phyloP scores from a whole-genome alignment of 2,888 invertebrate genomes.

The Phoenoteleia sp. region DNA sequence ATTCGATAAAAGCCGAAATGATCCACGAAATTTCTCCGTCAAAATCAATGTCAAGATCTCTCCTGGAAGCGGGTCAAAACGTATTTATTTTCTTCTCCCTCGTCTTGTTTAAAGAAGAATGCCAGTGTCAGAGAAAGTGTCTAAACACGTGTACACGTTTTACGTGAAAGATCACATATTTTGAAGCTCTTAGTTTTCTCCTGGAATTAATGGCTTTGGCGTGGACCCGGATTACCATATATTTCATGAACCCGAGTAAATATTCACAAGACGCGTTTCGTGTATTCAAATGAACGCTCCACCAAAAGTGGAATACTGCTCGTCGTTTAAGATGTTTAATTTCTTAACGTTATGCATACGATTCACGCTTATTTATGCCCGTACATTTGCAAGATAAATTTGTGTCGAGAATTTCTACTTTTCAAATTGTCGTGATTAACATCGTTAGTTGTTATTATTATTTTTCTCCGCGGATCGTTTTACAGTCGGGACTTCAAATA shows the following conservation, averaged over 20 bases:
- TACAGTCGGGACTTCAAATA: neutral
- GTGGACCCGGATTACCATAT: conserved; percentile 24
- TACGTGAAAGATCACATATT: conserved; percentile 49
- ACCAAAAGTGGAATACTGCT: neutral
- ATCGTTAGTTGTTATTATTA: conserved; percentile 16
- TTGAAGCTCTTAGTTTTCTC: conserved; percentile 51
- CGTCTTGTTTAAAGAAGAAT: conserved; percentile 36
- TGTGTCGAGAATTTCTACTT: conserved; percentile 2
- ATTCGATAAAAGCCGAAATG: neutral
- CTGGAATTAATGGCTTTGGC: conserved; percentile 38
- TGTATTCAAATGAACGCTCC: neutral
- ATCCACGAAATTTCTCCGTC: conserved; percentile 37
- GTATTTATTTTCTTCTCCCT: conserved; percentile 41
- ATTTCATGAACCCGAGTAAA: conserved; percentile 10
- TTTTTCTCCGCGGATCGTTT: conserved; percentile 8
- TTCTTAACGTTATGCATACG: neutral
- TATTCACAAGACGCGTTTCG: neutral
- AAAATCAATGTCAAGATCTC: conserved; percentile 60
- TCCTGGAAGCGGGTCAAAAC: conserved; percentile 49
- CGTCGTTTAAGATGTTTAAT: neutral
- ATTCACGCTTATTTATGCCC: neutral
- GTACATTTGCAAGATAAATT: neutral
- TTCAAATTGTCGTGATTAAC: conserved; percentile 21
- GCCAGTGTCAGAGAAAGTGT: conserved; percentile 70
- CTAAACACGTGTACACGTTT: conserved; percentile 63